phyloP scores from a whole-genome alignment of 2,113 vertebrate genomes.

The Columbina picui region DNA sequence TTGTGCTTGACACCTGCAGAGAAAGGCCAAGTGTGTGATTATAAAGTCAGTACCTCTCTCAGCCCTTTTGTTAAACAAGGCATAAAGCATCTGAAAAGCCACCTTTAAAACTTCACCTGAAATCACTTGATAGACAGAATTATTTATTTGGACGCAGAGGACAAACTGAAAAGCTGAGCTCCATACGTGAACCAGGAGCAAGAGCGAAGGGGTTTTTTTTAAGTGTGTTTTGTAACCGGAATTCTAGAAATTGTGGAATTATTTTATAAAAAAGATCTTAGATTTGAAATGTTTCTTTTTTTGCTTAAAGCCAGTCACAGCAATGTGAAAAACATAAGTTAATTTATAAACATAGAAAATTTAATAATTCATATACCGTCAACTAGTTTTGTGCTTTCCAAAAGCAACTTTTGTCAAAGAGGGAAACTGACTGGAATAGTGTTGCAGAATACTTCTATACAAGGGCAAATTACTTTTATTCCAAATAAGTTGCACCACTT shows the following conservation, averaged over 20 bases:
- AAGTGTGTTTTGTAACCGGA: neutral
- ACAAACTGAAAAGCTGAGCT: neutral
- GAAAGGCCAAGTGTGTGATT: neutral
- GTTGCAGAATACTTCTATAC: neutral
- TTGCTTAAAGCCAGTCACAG: neutral
- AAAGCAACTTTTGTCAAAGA: neutral
- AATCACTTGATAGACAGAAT: neutral
- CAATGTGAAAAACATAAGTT: neutral
- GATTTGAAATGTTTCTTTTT: neutral
- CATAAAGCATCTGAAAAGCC: neutral
- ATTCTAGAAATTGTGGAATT: neutral
- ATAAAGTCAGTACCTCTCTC: neutral
- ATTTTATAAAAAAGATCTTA: neutral
- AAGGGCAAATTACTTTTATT: neutral
- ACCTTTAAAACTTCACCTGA: neutral
- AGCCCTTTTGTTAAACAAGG: neutral
- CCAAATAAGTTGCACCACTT: neutral
- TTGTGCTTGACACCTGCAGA: neutral
- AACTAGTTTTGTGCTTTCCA: neutral
- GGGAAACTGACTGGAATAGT: neutral
- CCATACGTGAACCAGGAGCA: rapidly evolving
- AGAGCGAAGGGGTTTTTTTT: neutral
- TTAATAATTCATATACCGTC: neutral
- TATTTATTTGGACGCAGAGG: neutral
- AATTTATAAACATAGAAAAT: neutral